Base-by-base conservation (phyloP, 2,888 invertebrate species). In the Diogma glabrata region DNA sequence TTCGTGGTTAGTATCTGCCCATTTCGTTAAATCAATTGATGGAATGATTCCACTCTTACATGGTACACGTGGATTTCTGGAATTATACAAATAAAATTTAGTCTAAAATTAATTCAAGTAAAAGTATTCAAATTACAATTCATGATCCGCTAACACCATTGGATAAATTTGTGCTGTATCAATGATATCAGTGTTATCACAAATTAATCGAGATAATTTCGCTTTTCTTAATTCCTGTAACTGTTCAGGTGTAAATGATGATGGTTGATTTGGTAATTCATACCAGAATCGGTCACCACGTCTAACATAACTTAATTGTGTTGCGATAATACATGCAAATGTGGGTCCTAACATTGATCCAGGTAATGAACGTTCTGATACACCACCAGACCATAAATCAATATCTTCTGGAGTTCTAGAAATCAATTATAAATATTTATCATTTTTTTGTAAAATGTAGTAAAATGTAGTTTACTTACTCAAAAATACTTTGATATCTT, bases 241-340 rank as follows among this genome's bases (percentile, higher is more conserved):
- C 72, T 93, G 92, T 61, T 88, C 90, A 57, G 81, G 81, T 4
- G 88, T 87, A 69, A 93, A 93, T 1, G 90, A 87, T 26, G 92
- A 91, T 0, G 92, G 92, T 69, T 90, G 91, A 65, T 91, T 86
- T 20, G 88, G 87, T 51, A 92, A 73, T 69, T 93, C 93, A 64
- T 89, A 94, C 93, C 93, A 95, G 69, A 93, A 94, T 67, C 94
- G 79, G 70, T 95, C 94, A 54, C 92, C 91, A 58, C 87, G 77
- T 66, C 91, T 79, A 1, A 90, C 78, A 63, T 89, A 87, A 60
- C 87, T 87, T 73, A 94, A 91, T 69, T 94, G 93, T 22, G 88
- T 88, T 22, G 91, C 94, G 60, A 95, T 92, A 55, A 95, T 76
- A 64, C 94, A 95, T 50, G 91, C 90, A 64, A 94, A 94, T 48